Percentiles rank a stretch among this genome's conserved stretches.
phyloP scores from a whole-genome alignment of 2,797 vertebrate genomes.

The Pseudomugil tenellus region DNA sequence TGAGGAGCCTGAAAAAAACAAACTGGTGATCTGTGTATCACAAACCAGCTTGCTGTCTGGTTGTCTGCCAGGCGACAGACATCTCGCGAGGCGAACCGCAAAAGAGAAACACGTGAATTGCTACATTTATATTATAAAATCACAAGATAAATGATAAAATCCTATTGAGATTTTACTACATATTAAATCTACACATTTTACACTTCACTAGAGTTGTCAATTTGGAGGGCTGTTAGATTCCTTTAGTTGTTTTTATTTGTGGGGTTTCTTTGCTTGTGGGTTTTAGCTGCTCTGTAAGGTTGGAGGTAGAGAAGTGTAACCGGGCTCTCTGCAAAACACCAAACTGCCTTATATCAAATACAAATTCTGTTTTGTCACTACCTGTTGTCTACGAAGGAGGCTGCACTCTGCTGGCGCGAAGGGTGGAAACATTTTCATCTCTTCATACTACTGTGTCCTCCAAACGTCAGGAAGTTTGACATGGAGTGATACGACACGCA shows the following conservation, averaged over 20 bases:
- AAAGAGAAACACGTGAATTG: constrained; percentile 81
- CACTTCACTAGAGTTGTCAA: constrained; percentile 92
- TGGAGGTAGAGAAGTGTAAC: constrained; percentile 86
- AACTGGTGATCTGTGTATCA: constrained; percentile 83
- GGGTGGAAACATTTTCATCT: constrained; percentile 48
- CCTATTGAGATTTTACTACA: constrained; percentile 88
- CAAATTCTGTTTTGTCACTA: constrained; percentile 82
- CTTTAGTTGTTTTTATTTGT: constrained; percentile 44
- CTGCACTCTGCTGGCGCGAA: constrained; percentile 62
- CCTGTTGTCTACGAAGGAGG: constrained; percentile 79
- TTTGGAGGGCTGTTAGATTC: constrained; percentile 91
- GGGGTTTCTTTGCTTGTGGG: constrained; percentile 75
- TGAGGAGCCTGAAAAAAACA: constrained; percentile 70
- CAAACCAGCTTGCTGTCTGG: constrained; percentile 81
- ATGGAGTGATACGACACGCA: constrained; percentile 20
- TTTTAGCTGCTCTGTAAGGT: constrained; percentile 86
- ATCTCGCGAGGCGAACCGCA: constrained; percentile 75
- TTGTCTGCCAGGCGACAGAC: constrained; percentile 77
- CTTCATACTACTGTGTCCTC: constrained; percentile 58
- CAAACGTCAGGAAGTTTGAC: constrained; percentile 76
- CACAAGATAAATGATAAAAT: constrained; percentile 85
- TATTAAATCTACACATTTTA: constrained; percentile 85
- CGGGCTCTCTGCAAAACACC: constrained; percentile 88
- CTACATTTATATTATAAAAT: constrained; percentile 88
- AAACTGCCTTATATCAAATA: constrained; percentile 88